Conservation (phyloP, 2,888 invertebrate genomes). For the Meta bourneti region DNA sequence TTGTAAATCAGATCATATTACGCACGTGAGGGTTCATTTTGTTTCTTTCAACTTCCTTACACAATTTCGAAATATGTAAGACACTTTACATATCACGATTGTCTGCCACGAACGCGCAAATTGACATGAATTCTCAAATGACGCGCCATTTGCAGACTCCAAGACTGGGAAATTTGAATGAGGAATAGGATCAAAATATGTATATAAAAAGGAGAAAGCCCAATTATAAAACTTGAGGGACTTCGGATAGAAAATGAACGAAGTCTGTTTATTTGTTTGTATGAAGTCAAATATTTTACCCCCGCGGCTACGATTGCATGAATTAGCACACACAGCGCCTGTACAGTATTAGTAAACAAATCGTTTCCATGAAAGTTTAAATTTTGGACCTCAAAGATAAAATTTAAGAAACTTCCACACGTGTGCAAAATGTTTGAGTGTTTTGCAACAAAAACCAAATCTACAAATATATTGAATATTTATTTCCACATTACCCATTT, state of each 20-base stretch:
- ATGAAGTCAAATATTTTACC: constrained; percentile 37
- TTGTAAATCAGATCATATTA: too few species aligned
- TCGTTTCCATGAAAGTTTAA: constrained; percentile 8
- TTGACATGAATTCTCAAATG: constrained; percentile 74
- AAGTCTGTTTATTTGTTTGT: constrained; percentile 49
- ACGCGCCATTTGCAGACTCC: constrained; percentile 77
- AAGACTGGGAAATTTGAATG: constrained; percentile 78
- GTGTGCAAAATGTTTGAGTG: not conserved
- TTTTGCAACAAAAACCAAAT: constrained; percentile 4
- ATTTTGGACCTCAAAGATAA: not conserved
- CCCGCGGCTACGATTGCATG: constrained; percentile 70
- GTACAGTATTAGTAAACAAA: constrained; percentile 71
- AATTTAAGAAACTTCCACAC: not conserved
- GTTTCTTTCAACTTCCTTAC: too few species aligned
- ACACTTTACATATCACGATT: not conserved
- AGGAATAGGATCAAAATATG: constrained; percentile 33
- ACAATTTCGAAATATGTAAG: not conserved
- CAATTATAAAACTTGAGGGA: not conserved
- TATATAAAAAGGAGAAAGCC: not conserved
- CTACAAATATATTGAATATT: constrained; percentile 31
- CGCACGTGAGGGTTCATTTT: too few species aligned
- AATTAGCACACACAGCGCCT: constrained; percentile 73
- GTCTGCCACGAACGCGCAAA: constrained; percentile 70
- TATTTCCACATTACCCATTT: constrained; percentile 76
- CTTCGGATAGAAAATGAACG: not conserved